Evolutionary conservation across 1,140 invertebrate genomes (phyloP), one percentile per base, ranked within the genome.

Genomic region (Ylistrum balloti): DNA sequence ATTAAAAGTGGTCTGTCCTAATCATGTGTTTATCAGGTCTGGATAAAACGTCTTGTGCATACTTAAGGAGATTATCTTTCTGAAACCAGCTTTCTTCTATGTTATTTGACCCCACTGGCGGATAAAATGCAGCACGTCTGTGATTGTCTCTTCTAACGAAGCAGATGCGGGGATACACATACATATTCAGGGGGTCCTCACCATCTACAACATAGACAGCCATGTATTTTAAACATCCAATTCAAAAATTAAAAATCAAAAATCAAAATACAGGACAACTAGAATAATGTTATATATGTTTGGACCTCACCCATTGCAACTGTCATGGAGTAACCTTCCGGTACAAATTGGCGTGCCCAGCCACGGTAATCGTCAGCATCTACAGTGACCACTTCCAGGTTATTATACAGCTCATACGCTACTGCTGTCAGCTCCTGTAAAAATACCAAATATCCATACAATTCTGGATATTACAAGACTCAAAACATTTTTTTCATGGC

Each of bases 341-440:
- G 94, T 11, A 95, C 92, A 93, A 95, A 94, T 86, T 92, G 91
- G 9, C 93, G 90, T 11, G 92, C 93, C 94, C 94, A 95, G 10
- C 91, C 92, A 10, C 93, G 86, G 88, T 93, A 94, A 48, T 93
- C 86, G 28, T 91, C 89, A 32, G 92, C 92, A 91, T 95, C 93
- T 35, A 95, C 86, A 0, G 94, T 95, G 56, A 94, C 93, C 33
- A 94, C 92, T 22, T 92, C 88, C 9, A 95, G 41, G 20, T 93
- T 90, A 90, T 93, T 92, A 41, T 95, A 95, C 22, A 94, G 87
- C 35, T 93, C 89, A 87, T 91, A 90, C 22, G 94, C 94, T 28
- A 94, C 92, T 45, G 88, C 34, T 32, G 89, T 92, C 48, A 95
- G 86, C 32, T 90, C 91, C 94, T 95, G 90, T 22, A n/a, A 17